Evolutionary conservation across 2,888 invertebrate species (phyloP).

Genomic region (Ditylenchus weischeri): DNA sequence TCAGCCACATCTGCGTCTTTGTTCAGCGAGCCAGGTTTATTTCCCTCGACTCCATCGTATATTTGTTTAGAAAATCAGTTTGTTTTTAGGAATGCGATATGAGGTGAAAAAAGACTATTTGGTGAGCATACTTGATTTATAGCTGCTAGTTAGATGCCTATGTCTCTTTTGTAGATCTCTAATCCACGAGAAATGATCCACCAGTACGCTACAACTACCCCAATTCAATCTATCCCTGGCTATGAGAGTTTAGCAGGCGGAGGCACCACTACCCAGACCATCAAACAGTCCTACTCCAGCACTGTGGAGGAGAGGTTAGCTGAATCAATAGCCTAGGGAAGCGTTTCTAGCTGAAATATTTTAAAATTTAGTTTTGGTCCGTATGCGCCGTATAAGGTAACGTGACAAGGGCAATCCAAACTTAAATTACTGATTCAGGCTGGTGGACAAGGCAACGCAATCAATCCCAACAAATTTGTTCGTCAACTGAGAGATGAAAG

Average conservation of each 20-base stretch:
- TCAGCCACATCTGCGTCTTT: slow-evolving; percentile 36
- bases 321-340: not conserved
- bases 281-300: slow-evolving; percentile 48
- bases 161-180: slow-evolving; percentile 19
- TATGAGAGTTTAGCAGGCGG: slow-evolving; percentile 33
- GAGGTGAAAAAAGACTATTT: slow-evolving; percentile 47
- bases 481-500: slow-evolving; percentile 56
- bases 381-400: slow-evolving; percentile 12
- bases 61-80: not conserved
- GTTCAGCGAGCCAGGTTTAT: slow-evolving; percentile 43
- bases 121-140: slow-evolving; percentile 29
- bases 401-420: too few species aligned
- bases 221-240: slow-evolving; percentile 43
- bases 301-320: slow-evolving; percentile 46
- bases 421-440: slow-evolving; percentile 4
- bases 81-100: slow-evolving; percentile 40
- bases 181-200: slow-evolving; percentile 57
- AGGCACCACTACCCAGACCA: slow-evolving; percentile 33
- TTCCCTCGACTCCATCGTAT: not conserved
- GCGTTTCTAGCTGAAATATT: not conserved
- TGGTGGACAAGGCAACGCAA: slow-evolving; percentile 11
- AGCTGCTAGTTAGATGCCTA: too few species aligned
- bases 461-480: slow-evolving; percentile 53
- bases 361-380: slow-evolving; percentile 25
- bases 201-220: slow-evolving; percentile 56